Base-by-base conservation (phyloP, 2,797 vertebrate species). In the Schizothorax lantsangensis region DNA sequence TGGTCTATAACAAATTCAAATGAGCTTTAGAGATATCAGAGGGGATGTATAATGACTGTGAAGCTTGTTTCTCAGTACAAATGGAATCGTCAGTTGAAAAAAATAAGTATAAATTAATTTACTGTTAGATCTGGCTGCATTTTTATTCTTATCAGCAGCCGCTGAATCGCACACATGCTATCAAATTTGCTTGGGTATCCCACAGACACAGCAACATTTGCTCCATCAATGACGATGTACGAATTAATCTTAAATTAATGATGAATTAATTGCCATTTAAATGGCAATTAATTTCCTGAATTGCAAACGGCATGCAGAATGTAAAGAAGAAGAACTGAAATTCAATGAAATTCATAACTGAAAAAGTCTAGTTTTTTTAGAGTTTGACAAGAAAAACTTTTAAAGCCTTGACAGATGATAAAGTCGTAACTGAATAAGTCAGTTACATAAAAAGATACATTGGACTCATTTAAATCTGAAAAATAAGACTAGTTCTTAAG, bases 1-100 rank as follows among this genome's bases (percentile, higher is more conserved):
- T 83, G 23, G 72, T 73, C 49, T 40, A 57, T 72, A 72, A 73
- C 68, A 23, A 83, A 83, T 83, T 57, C 23, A 83, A 43, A 57
- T 57, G 49, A 43, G 49, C 66, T 71, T 54, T 57, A 40, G 47
- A 83, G 36, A 72, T 73, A 83, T 40, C 33, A 17, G 40, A 83
- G 33, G 40, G 47, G 12, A 57, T 26, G 23, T 81, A 38, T 40
- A 73, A 57, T 59, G 47, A 72, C 81, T 4, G 15, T 17, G 52
- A 57, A 52, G 19, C 23, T 57, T 54, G n/a, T 57, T 72, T 38
- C 47, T 11, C 8, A 9, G 66, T 6, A 40, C 47, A 83, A 7
- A 57, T 52, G 19, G 19, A 81, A 81, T 15, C 30, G 8, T 30
- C 38, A 64, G 57, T 19, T 43, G n/a, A 33, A 21, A 47, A 47